A percentile compares a stretch with the other conserved stretches of the same genome.
phyloP scores from a whole-genome alignment of 2,113 vertebrate genomes.

The Barbus barbus region DNA sequence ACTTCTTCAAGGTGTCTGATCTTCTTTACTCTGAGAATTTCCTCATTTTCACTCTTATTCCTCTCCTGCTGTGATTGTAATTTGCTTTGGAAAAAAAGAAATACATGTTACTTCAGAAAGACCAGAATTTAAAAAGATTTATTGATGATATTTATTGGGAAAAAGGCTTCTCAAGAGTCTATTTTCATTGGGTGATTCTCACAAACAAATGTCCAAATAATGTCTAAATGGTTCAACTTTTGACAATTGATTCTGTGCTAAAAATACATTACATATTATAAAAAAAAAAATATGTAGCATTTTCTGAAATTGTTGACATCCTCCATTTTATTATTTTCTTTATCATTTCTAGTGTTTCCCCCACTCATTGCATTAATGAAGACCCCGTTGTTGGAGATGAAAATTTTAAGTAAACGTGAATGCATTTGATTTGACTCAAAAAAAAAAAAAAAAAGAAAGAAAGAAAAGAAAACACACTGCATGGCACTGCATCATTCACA shows the following conservation, averaged over 20 bases:
- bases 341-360: not conserved
- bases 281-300: not conserved
- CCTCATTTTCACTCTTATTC: constrained; percentile 36
- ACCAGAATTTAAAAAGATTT: not conserved
- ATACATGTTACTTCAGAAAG: not conserved
- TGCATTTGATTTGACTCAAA: not conserved
- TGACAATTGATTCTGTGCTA: not conserved
- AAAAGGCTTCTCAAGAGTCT: not conserved
- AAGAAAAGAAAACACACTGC: not conserved
- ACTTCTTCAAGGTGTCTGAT: constrained; percentile 27
- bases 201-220: not conserved
- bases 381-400: not conserved
- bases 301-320: not conserved
- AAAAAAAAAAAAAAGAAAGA: too few species aligned
- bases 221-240: not conserved
- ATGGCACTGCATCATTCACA: not conserved
- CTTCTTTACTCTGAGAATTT: constrained; percentile 33
- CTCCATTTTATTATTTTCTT: not conserved
- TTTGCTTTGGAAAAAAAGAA: constrained; percentile 21
- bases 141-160: not conserved
- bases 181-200: constrained; percentile 7
- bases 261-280: not conserved
- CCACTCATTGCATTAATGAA: not conserved
- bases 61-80: constrained; percentile 4
- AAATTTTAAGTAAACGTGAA: not conserved